Percentiles rank a stretch among this genome's conserved stretches.
Conservation (phyloP, 2,113 vertebrate species). For the Rhabdomys dilectus region DNA sequence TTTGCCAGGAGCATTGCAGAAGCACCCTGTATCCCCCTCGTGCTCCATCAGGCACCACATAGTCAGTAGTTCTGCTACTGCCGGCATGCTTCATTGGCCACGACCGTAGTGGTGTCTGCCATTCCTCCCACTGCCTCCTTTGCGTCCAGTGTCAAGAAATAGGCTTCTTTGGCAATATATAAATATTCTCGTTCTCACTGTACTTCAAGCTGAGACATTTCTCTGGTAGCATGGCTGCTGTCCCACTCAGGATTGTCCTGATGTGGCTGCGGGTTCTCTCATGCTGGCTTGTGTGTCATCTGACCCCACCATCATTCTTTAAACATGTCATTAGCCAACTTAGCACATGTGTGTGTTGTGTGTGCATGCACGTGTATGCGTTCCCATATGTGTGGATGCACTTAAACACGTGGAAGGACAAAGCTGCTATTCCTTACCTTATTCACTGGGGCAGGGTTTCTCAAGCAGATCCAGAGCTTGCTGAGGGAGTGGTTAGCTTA, state of each 20-base stretch:
- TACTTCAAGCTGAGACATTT: background rate
- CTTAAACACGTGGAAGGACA: background rate
- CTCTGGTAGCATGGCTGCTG: background rate
- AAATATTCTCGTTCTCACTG: background rate
- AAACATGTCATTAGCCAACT: background rate
- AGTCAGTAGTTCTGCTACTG: background rate
- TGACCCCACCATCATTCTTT: background rate
- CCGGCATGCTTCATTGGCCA: background rate
- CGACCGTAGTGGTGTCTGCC: accelerated
- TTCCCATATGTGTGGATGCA: background rate
- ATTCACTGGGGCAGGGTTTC: background rate
- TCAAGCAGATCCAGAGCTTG: background rate
- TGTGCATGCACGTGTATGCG: too few species aligned
- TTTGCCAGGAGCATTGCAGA: background rate
- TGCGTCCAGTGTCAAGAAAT: background rate
- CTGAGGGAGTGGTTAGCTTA: background rate
- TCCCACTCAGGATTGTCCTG: background rate
- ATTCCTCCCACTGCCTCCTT: background rate
- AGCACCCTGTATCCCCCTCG: background rate
- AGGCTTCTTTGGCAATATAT: too few species aligned
- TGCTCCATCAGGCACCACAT: background rate
- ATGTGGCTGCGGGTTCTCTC: background rate
- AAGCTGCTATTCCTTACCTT: background rate
- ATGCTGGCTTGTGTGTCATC: background rate
- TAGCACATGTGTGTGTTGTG: background rate